Evolutionary conservation across 2,113 vertebrate species (phyloP).

Genomic region (Hepsetus odoe): DNA sequence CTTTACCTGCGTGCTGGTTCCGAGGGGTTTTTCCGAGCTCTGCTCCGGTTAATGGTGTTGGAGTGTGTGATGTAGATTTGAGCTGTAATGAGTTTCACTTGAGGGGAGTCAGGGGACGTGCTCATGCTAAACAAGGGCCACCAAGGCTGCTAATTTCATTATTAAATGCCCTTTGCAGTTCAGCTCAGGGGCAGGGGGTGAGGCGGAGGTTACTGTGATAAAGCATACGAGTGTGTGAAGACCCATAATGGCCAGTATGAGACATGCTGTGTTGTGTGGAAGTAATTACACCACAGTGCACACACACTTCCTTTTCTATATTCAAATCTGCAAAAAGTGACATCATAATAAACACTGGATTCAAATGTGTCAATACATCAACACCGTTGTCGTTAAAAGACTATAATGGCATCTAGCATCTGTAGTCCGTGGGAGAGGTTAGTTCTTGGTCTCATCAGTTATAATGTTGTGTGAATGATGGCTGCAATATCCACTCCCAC

Average conservation of each 20-base stretch:
- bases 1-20: not conserved
- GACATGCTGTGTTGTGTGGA: not conserved
- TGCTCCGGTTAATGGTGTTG: constrained; percentile 2
- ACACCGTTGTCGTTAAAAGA: not conserved
- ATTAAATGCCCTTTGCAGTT: constrained; percentile 76
- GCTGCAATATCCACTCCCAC: not conserved
- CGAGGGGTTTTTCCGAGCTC: not conserved
- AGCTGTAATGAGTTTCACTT: constrained; percentile 69
- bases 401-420: too few species aligned
- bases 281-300: constrained; percentile 8
- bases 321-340: not conserved
- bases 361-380: not conserved
- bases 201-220: constrained; percentile 62
- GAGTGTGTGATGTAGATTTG: constrained; percentile 18
- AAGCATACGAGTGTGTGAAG: constrained; percentile 7
- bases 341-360: too few species aligned
- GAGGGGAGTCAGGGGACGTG: constrained; percentile 57
- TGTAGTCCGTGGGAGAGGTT: not conserved
- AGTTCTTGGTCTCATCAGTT: constrained; percentile 18
- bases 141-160: constrained; percentile 67
- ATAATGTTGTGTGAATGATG: constrained; percentile 2
- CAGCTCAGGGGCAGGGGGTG: constrained; percentile 62
- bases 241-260: not conserved
- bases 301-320: not conserved
- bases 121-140: constrained; percentile 35